These are phyloP conservation scores for Kryphioiulus occultus DNA, from an alignment of 2,888 invertebrate genomes.

Conservation along the genomic window DNA sequence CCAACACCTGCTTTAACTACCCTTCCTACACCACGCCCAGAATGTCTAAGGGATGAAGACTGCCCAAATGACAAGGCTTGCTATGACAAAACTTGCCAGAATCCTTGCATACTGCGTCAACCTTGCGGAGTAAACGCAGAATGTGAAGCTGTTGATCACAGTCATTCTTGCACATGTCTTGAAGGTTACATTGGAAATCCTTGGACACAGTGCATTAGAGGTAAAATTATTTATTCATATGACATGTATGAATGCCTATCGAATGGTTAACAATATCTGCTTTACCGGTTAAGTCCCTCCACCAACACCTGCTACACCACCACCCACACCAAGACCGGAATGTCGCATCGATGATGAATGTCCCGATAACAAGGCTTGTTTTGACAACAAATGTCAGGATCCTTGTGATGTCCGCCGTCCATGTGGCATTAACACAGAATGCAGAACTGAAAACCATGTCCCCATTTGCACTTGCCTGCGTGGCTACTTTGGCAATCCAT, in stretches of 20 bases:
- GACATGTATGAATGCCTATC: neutral
- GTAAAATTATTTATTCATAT: neutral
- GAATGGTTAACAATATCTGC: too few species aligned
- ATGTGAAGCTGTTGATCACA: conserved; percentile 74
- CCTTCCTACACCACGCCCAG: too few species aligned
- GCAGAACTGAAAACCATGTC: conserved; percentile 56
- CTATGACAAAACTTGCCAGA: conserved; percentile 59
- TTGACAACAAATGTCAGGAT: conserved; percentile 70
- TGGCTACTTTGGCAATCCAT: conserved; percentile 58
- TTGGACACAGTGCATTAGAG: conserved; percentile 5
- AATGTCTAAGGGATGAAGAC: too few species aligned
- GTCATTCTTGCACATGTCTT: conserved; percentile 75
- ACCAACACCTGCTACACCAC: conserved; percentile 57
- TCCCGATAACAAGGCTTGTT: conserved; percentile 73
- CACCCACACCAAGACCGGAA: conserved; percentile 64
- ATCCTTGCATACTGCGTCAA: conserved; percentile 73
- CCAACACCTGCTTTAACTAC: neutral
- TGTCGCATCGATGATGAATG: conserved; percentile 81
- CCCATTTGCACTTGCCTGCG: conserved; percentile 57
- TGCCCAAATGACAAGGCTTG: too few species aligned
- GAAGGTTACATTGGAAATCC: conserved; percentile 68
- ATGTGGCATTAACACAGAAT: conserved; percentile 57
- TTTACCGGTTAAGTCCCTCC: neutral
- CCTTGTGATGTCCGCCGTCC: conserved; percentile 51
- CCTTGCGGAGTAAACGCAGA: conserved; percentile 69